Evolutionary conservation across 2,888 invertebrate genomes (phyloP), one percentile per base, ranked within the genome.

Genomic region (Platycheirus albimanus): DNA sequence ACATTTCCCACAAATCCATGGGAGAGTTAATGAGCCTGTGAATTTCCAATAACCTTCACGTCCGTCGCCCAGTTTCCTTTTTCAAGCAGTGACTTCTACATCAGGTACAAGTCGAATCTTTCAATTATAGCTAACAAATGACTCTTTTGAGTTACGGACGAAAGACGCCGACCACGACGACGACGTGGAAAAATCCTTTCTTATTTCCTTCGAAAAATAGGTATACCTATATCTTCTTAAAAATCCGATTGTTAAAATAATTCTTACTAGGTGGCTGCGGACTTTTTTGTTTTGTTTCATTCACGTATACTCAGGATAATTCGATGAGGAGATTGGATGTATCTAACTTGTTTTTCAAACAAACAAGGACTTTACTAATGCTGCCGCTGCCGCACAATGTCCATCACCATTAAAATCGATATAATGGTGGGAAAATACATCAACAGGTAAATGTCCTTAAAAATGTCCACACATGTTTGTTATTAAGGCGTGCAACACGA

Each of bases 401-500:
- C 45, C 17, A 69, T 24, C 51, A n/a, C n/a, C n/a, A n/a, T n/a
- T n/a, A 61, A 58, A 69, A 63, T 63, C 19, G 38, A 61, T 19
- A 54, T 19, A 7, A 51, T 47, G 47, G 36, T 75, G 70, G 76
- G 76, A 80, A 80, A 80, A 64, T 63, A 71, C 76, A 81, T 61
- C 1, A 54, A 72, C 76, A 81, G 81, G 81, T 81, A 81, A 66
- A 52, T 66, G 52, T 81, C 71, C 63, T 77, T 81, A 76, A 79
- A 71, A 66, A 77, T 36, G 24, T 33, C n/a, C 81, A 81, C 81
- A 81, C 77, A 81, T 81, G 81, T 81, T 81, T 77, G 67, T 77
- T 81, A 72, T 81, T 81, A 81, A 81, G 81, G 77, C 81, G 81
- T 81, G 81, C 81, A 81, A 71, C 45, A 69, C 41, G 20, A n/a